Conservation (phyloP, 2,888 invertebrate species). For the Megalurothrips usitatus region DNA sequence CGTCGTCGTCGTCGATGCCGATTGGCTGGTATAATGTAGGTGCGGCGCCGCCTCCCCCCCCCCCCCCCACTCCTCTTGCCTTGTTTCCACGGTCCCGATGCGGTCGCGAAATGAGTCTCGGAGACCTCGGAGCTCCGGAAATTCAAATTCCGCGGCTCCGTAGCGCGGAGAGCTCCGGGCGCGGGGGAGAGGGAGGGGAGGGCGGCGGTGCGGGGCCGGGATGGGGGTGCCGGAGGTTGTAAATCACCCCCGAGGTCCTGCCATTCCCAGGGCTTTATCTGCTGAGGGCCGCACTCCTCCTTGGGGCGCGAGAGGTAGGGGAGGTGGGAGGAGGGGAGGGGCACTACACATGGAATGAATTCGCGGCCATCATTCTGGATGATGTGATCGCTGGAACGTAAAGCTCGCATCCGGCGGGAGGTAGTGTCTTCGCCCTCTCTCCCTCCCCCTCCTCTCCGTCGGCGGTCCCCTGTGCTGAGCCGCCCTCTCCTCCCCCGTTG, state of each 20-base stretch:
- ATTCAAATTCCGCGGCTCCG: slow-evolving; percentile 2
- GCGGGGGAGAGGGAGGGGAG: neutral
- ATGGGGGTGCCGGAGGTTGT: neutral
- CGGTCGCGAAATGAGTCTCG: neutral
- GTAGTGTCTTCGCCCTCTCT: neutral
- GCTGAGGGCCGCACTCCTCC: slow-evolving; percentile 7
- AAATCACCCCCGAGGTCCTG: slow-evolving; percentile 19
- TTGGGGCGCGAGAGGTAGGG: neutral
- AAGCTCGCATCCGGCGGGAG: neutral
- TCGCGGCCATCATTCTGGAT: neutral
- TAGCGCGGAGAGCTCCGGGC: neutral
- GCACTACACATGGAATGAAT: neutral
- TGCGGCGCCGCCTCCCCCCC: no score
- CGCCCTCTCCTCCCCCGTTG: neutral
- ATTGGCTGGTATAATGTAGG: neutral
- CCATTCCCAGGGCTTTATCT: slow-evolving; percentile 22
- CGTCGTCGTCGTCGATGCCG: neutral
- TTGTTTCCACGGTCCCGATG: neutral
- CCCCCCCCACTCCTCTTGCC: no score
- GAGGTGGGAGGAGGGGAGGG: neutral
- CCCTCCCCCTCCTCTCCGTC: neutral
- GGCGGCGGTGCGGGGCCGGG: neutral
- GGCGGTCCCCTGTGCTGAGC: neutral
- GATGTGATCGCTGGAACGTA: neutral
- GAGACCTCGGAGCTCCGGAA: neutral